Conservation (phyloP, 2,797 vertebrate species). For the Pristis pectinata region DNA sequence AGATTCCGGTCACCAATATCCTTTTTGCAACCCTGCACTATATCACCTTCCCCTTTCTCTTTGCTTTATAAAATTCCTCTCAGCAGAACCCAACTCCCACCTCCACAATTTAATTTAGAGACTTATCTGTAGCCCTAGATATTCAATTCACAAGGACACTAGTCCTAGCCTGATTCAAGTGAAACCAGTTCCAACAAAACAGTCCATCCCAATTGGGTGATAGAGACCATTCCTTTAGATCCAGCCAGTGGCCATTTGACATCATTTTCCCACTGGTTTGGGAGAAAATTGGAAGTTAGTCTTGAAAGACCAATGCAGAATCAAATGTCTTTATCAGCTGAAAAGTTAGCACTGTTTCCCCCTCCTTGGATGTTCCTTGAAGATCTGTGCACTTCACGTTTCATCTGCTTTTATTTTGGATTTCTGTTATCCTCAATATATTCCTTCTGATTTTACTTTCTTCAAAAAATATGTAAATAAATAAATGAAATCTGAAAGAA, state of each 20-base stretch:
- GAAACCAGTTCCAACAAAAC: no score
- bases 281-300: not conserved
- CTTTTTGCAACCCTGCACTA: no score
- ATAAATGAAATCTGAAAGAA: not conserved
- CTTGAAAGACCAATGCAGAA: not conserved
- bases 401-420: not conserved
- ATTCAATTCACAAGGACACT: no score
- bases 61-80: no score
- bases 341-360: no score
- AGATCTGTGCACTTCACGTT: not conserved
- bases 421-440: not conserved
- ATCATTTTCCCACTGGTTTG: not conserved
- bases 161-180: no score
- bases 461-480: not conserved
- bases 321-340: not conserved
- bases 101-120: no score
- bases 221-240: not conserved
- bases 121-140: no score
- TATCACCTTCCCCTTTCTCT: no score
- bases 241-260: not conserved
- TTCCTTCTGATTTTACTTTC: not conserved
- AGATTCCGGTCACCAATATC: no score
- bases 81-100: no score
- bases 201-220: not conserved
- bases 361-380: not conserved